Percentiles rank a stretch among this genome's conserved stretches.
Conservation (phyloP, 2,113 vertebrate genomes). For the Australoheros scitulus region DNA sequence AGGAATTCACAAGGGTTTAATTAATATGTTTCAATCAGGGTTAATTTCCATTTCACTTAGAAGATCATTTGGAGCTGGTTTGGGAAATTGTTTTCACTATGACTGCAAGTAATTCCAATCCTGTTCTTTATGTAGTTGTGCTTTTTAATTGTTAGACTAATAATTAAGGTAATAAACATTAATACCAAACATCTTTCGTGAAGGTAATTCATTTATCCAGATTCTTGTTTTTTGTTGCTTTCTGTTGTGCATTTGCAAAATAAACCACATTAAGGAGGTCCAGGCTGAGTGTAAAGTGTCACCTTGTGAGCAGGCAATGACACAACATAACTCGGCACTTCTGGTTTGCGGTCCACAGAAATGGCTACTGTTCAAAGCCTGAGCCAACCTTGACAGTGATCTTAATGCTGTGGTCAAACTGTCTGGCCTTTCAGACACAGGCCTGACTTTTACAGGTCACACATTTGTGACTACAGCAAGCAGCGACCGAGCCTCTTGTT, state of each 20-base stretch:
- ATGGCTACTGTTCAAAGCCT: slow-evolving; percentile 40
- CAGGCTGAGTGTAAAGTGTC: background rate
- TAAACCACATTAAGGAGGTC: background rate
- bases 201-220: background rate
- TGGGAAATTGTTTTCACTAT: too few species aligned
- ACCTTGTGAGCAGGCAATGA: background rate
- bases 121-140: background rate
- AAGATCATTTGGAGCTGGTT: background rate
- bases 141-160: background rate
- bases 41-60: background rate
- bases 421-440: slow-evolving; percentile 33
- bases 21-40: background rate
- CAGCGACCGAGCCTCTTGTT: slow-evolving; percentile 31
- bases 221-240: background rate
- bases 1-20: background rate
- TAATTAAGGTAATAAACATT: background rate
- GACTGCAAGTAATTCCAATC: background rate
- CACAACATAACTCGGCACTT: background rate
- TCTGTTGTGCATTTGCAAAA: background rate
- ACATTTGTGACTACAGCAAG: slow-evolving; percentile 7
- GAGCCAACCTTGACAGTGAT: slow-evolving; percentile 41
- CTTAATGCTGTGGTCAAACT: slow-evolving; percentile 31
- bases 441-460: slow-evolving; percentile 52
- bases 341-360: slow-evolving; percentile 17
- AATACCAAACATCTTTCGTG: background rate